Evolutionary conservation across 2,113 vertebrate species (phyloP), one percentile per base, ranked within the genome.

Genomic region (Poecile atricapillus): DNA sequence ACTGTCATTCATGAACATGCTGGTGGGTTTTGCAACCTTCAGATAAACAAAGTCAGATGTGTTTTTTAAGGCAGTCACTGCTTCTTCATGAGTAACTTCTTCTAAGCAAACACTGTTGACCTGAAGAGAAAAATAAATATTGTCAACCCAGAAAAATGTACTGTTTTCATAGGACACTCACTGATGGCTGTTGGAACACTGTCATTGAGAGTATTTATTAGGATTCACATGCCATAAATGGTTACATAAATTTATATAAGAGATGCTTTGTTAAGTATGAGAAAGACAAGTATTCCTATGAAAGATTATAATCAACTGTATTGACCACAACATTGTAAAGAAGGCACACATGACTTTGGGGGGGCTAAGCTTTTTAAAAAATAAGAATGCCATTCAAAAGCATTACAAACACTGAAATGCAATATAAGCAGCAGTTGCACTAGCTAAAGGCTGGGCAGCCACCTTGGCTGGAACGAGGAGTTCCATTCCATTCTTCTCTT

Each of bases 11-110:
- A 99, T 99, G 97, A 99, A 99, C 98, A 99, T 98, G 97, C 98
- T 99, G 97, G 98, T 99, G 79, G 99, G 99, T 97, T 99, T 99
- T 53, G 99, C 99, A 94, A 99, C 99, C 97, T 99, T 99, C 97
- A 99, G 97, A 97, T 99, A 99, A 87, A 99, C 99, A 93, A 99
- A 99, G 80, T 99, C 99, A 24, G 99, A 98, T 22, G 99, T 99
- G 94, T 99, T 99, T 97, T 99, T 99, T 98, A 99, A 98, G 98
- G 99, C 99, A 87, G 99, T 99, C 97, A 99, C 99, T 80, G 99
- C 99, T 95, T 99, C 99, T 97, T 99, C 99, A 55, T 99, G 99
- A 96, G 98, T 99, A 97, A 99, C 99, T 97, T 99, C 99, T 98
- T 99, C 99, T 96, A 99, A 98, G 78, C 98, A 99, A 53, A 98